Evolutionary conservation across 2,797 vertebrate species (phyloP).

Genomic region (Ctenopoma kingsleyae): DNA sequence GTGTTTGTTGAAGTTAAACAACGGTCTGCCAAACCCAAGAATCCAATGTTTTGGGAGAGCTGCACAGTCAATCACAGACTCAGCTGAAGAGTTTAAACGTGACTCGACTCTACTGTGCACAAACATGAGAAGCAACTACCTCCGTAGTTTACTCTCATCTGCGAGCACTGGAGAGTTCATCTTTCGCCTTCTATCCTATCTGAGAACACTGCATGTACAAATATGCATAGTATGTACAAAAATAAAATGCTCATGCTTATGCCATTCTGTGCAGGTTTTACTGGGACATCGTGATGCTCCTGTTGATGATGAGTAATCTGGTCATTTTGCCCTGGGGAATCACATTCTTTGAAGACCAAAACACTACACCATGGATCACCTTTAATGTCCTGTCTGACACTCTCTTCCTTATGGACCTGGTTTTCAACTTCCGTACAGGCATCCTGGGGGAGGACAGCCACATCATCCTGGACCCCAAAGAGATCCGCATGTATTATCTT

Average conservation of each 20-base stretch:
- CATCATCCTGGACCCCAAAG: constrained; percentile 92
- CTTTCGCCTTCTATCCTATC: neutral
- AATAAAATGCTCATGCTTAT: neutral
- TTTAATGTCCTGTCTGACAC: constrained; percentile 98
- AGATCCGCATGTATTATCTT: constrained; percentile 92
- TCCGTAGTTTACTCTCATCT: neutral
- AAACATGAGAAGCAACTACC: no score
- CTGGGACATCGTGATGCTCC: constrained; percentile 97
- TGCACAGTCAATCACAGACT: no score
- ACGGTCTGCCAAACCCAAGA: no score
- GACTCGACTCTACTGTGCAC: no score
- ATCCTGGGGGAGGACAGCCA: constrained; percentile 94
- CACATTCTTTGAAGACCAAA: constrained; percentile 98
- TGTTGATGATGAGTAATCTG: constrained; percentile 98
- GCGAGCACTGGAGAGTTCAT: neutral
- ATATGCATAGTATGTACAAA: neutral
- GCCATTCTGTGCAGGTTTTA: constrained; percentile 89
- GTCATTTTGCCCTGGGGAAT: constrained; percentile 97
- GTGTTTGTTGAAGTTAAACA: no score
- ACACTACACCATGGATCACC: constrained; percentile 93
- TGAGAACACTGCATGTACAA: neutral
- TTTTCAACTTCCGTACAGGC: constrained; percentile 97
- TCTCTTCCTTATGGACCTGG: constrained; percentile 94
- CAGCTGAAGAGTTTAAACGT: no score
- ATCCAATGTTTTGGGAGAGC: no score